A percentile compares a stretch with the other conserved stretches of the same genome.
These are phyloP conservation scores for Eupeodes latifasciatus DNA, from an alignment of 2,888 invertebrate genomes.

Conservation along the genomic window DNA sequence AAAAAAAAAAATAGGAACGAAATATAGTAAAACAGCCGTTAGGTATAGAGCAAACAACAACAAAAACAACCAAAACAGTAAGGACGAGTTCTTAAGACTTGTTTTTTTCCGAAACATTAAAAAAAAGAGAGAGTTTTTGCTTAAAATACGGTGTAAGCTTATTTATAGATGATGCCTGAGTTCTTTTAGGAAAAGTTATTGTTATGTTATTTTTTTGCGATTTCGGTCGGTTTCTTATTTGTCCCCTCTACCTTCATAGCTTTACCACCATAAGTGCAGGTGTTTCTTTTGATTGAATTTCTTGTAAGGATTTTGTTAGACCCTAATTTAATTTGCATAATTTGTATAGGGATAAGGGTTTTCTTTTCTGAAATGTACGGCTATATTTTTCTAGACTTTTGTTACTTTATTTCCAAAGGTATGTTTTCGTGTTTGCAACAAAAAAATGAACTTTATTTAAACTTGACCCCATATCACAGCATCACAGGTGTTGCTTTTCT, in stretches of 20 bases:
- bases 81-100: background rate
- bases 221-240: background rate
- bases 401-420: background rate
- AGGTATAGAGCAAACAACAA: background rate
- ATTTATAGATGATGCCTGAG: background rate
- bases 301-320: conserved; percentile 1
- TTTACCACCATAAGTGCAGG: background rate
- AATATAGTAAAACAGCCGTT: background rate
- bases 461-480: background rate
- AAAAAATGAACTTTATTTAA: background rate
- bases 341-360: background rate
- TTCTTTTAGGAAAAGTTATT: background rate
- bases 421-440: background rate
- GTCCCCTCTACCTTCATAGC: background rate
- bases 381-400: background rate
- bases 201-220: background rate
- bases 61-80: background rate
- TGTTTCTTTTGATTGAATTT: conserved; percentile 12
- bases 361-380: background rate
- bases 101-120: background rate
- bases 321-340: conserved; percentile 14
- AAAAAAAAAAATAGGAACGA: background rate
- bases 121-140: background rate
- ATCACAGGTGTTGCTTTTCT: background rate
- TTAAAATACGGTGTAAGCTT: background rate